These are phyloP conservation scores for Mastacembelus armatus DNA, from an alignment of 2,797 vertebrate genomes.

Conservation along the genomic window DNA sequence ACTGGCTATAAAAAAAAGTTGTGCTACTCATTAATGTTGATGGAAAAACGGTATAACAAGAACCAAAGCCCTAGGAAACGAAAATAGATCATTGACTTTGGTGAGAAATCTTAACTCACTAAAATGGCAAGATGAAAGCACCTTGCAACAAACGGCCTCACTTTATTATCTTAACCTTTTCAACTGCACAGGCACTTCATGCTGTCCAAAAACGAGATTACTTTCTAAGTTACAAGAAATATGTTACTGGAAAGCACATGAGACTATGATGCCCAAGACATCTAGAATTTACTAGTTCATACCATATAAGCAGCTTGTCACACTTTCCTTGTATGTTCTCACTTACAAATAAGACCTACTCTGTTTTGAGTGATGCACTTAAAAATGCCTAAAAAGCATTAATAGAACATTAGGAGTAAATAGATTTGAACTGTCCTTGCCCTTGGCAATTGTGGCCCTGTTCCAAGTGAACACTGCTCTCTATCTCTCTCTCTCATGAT, in stretches of 20 bases:
- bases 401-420: slow-evolving; percentile 79
- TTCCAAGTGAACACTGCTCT: slow-evolving; percentile 71
- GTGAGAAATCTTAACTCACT: slow-evolving; percentile 11
- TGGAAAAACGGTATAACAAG: slow-evolving; percentile 22
- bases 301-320: too few relatives aligned
- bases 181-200: background rate
- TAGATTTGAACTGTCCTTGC: slow-evolving; percentile 79
- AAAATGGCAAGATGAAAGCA: slow-evolving; percentile 2
- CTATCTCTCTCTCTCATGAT: slow-evolving; percentile 50
- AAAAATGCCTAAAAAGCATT: slow-evolving; percentile 66
- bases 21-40: slow-evolving; percentile 41
- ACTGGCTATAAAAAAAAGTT: slow-evolving; percentile 35
- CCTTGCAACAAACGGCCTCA: slow-evolving; percentile 7
- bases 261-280: background rate
- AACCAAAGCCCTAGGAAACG: slow-evolving; percentile 19
- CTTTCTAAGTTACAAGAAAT: slow-evolving; percentile 9
- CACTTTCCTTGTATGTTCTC: slow-evolving; percentile 23
- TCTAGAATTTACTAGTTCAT: background rate
- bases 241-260: background rate
- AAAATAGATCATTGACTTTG: slow-evolving; percentile 36
- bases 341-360: background rate
- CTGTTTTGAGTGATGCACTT: slow-evolving; percentile 44
- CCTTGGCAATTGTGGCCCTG: slow-evolving; percentile 64
- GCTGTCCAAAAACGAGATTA: slow-evolving; percentile 3
- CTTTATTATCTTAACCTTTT: slow-evolving; percentile 37